Conservation (phyloP, 2,888 invertebrate species). For the Erebia epiphron region DNA sequence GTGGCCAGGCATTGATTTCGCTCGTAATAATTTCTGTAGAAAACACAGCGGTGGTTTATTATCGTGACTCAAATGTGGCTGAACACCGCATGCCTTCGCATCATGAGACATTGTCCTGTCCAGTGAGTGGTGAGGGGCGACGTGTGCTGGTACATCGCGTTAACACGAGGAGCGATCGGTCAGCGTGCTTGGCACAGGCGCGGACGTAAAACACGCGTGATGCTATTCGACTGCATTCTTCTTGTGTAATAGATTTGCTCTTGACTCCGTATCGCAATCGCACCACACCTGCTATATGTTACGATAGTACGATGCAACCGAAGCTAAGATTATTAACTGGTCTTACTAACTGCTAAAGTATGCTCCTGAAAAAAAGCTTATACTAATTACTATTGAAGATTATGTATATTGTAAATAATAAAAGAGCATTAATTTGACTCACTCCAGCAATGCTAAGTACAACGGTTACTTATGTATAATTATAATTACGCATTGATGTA, state of each 20-base stretch:
- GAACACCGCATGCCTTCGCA: neutral
- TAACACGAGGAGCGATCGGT: constrained; percentile 33
- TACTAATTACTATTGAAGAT: too few relatives aligned
- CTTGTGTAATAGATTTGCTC: constrained; percentile 9
- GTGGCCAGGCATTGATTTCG: too few relatives aligned
- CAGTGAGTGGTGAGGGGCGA: neutral
- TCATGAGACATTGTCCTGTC: neutral
- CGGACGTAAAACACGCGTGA: constrained; percentile 4
- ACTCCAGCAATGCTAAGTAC: too few relatives aligned
- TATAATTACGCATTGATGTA: too few relatives aligned
- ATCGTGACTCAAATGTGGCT: neutral
- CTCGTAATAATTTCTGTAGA: too few relatives aligned
- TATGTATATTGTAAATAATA: too few relatives aligned
- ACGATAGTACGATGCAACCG: neutral
- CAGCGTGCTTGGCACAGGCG: constrained; percentile 30
- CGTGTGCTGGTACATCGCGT: constrained; percentile 25
- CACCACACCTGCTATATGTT: neutral
- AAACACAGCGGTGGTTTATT: too few relatives aligned
- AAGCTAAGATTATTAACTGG: too few relatives aligned
- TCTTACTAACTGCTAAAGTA: too few relatives aligned
- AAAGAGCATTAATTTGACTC: too few relatives aligned
- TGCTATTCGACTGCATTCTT: neutral
- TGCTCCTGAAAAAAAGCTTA: too few relatives aligned
- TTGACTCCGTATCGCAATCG: constrained; percentile 1
- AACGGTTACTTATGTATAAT: too few relatives aligned